Evolutionary conservation across 1,140 invertebrate species (phyloP).

Genomic region (Ceratosolen solmsi): DNA sequence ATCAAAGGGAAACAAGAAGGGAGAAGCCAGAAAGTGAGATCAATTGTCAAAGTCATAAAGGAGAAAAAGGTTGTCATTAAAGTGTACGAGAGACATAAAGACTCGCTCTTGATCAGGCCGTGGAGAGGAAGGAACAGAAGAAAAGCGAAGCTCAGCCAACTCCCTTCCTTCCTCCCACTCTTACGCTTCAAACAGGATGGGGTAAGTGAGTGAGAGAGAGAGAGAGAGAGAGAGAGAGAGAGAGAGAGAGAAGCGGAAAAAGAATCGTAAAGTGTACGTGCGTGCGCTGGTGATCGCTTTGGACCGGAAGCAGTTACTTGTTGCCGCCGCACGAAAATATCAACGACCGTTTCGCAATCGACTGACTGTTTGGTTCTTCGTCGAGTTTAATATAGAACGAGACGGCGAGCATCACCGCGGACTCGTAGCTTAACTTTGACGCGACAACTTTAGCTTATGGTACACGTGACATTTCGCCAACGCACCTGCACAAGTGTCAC

Average conservation of each 20-base stretch:
- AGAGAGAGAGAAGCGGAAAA: slow-evolving; percentile 18
- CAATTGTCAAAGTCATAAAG: slow-evolving; percentile 38
- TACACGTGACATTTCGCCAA: slow-evolving; percentile 12
- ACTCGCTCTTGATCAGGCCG: slow-evolving; percentile 27
- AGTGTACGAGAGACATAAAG: slow-evolving; percentile 35
- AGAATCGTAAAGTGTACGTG: background rate
- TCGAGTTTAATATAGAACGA: slow-evolving; percentile 68
- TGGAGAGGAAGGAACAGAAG: slow-evolving; percentile 30
- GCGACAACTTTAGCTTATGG: slow-evolving; percentile 30
- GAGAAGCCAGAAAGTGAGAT: background rate
- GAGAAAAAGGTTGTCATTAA: slow-evolving; percentile 1
- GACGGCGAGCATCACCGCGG: slow-evolving; percentile 24
- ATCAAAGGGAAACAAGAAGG: slow-evolving; percentile 24
- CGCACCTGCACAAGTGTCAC: background rate
- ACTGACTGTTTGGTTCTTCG: slow-evolving; percentile 62
- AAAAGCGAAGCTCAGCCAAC: background rate
- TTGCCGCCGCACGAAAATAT: slow-evolving; percentile 69
- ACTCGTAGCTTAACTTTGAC: slow-evolving; percentile 35
- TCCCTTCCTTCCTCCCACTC: background rate
- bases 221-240: slow-evolving; percentile 33
- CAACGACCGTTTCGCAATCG: slow-evolving; percentile 68
- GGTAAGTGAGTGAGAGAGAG: slow-evolving; percentile 3
- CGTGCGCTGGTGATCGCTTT: slow-evolving; percentile 45
- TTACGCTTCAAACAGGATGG: background rate
- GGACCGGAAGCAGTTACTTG: slow-evolving; percentile 70